phyloP scores from a whole-genome alignment of 2,113 vertebrate genomes.

The Hylia prasina region DNA sequence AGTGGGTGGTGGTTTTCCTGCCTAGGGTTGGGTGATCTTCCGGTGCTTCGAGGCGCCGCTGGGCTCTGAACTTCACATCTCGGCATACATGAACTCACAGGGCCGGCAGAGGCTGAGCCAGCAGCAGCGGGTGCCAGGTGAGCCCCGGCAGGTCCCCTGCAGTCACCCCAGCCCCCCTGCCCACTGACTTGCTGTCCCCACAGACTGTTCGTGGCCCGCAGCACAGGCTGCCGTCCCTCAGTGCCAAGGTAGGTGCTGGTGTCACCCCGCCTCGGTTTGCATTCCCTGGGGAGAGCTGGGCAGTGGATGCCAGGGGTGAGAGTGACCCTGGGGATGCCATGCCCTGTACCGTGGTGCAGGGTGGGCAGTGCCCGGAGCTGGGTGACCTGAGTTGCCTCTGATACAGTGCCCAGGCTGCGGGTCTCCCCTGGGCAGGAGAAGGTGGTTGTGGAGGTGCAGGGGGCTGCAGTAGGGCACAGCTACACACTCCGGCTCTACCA shows the following conservation, averaged over 20 bases:
- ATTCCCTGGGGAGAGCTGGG: neutral
- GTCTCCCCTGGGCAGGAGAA: conserved; percentile 1
- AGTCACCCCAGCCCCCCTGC: neutral
- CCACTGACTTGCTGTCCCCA: neutral
- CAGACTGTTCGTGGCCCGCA: conserved; percentile 66
- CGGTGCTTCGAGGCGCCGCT: conserved; percentile 65
- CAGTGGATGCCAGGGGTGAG: neutral
- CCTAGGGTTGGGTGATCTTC: conserved; percentile 70
- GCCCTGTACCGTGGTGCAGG: neutral
- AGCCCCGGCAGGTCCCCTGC: neutral
- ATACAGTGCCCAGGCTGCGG: conserved; percentile 55
- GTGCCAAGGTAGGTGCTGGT: conserved; percentile 67
- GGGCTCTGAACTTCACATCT: conserved; percentile 58
- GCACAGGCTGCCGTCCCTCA: conserved; percentile 54
- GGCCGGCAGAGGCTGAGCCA: conserved; percentile 36
- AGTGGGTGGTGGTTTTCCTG: conserved; percentile 36
- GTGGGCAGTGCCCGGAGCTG: neutral
- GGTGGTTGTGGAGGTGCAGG: conserved; percentile 38
- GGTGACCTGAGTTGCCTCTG: neutral
- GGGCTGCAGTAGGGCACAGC: neutral
- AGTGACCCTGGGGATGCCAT: fast-evolving
- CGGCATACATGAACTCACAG: neutral
- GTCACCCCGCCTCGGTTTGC: fast-evolving
- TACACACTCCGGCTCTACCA: conserved; percentile 61
- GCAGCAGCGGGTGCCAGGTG: conserved; percentile 68